Evolutionary conservation across 2,797 vertebrate species (phyloP), one percentile per base, ranked within the genome.

Genomic region (Crenichthys baileyi): DNA sequence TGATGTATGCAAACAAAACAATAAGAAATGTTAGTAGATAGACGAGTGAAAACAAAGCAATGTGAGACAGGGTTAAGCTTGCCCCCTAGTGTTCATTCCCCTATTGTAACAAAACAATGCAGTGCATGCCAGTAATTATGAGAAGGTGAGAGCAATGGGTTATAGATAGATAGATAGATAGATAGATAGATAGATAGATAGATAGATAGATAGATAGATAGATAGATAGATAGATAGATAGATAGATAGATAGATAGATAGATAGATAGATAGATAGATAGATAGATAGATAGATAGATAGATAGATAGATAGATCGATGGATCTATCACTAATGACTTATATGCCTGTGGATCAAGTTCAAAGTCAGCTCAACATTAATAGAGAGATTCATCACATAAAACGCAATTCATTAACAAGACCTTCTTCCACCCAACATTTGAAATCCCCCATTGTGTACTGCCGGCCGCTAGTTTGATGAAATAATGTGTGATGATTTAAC

Each of bases 61-160:
- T 44, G 78, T 53, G 86, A 88, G 77, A 80, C 87, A 95, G 93
- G 95, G 92, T 93, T 90, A 95, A 95, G 94, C 79, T 89, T 95
- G 95, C 95, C 95, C 94, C 93, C 95, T 95, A 95, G 95, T 96
- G 96, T 90, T 95, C 90, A 93, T 77, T 76, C 7, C 16, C 9
- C 72, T 90, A 87, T 85, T 84, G 81, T 72, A 80, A 56, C 22
- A 75, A 53, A 89, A 85, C 68, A 80, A 71, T 87, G 81, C 56
- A 81, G 24, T 73, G 80, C 75, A 90, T 76, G 87, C 31, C 56
- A 73, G 67, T 58, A 51, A 63, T 76, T 71, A 68, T 48, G 63
- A 75, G 24, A 70, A 58, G 15, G 18, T 31, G 15, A 55, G 36
- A 71, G 51, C 26, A 31, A 31, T 22, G 39, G 18, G 63, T 20